Evolutionary conservation across 2,113 vertebrate species (phyloP), one percentile per base, ranked within the genome.

Genomic region (Bos taurus): DNA sequence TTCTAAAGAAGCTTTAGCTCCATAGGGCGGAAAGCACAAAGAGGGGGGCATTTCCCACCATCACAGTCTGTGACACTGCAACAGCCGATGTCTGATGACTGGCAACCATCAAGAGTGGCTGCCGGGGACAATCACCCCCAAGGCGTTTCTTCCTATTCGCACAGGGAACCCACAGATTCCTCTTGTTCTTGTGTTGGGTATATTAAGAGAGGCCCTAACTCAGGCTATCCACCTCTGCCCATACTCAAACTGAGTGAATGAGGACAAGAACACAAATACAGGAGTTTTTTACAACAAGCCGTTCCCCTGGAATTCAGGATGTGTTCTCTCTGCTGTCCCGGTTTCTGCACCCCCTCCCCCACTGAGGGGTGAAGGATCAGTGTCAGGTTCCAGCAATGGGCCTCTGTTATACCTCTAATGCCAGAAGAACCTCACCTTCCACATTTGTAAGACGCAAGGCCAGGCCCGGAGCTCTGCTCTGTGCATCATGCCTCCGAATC

Each of bases 31-130:
- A 62, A 54, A 36, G 36, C 26, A 50, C 40, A 71, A 13, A 77
- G 71, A 15, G 21, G 6, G 5, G 25, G 21, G 28, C 4, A 59
- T 74, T 40, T 80, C 46, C 50, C 26, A 80, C 57, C 0, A 0
- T 67, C 48, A 71, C 25, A 62, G n/a, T 60, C 57, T 62, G 16
- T 0, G 0, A 43, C 12, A 16, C 62, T 57, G 28, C 0, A 0
- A 36, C 12, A 17, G 60, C 21, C 74, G n/a, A 19, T 52, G 59
- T 25, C 36, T 52, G 23, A 78, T 30, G 30, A 9, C 6, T 17
- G 13, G 59, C 62, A 48, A 57, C 30, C 4, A 2, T 52, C 81
- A 80, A 36, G 84, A 88, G 7, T 28, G 12, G 67, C 54, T 77
- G 25, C 50, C 90, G 36, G 28, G 80, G 16, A 92, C 81, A 94